phyloP scores from a whole-genome alignment of 2,113 vertebrate species.

The Rousettus leschenaultii region DNA sequence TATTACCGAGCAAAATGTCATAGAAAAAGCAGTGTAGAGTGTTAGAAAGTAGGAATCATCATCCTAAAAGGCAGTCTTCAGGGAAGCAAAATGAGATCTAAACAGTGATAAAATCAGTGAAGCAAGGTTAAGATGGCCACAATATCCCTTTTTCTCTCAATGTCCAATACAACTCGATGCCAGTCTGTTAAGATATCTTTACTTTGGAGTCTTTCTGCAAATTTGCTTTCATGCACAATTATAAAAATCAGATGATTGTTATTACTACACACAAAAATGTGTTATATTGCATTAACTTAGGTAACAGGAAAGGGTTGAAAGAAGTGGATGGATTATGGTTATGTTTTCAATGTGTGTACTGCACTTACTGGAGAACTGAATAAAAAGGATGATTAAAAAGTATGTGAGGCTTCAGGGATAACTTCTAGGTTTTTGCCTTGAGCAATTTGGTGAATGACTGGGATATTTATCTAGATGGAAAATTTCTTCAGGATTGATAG shows the following conservation, averaged over 20 bases:
- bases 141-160: neutral
- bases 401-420: neutral
- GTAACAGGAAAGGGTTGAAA: neutral
- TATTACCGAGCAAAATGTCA: neutral
- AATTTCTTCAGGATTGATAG: neutral
- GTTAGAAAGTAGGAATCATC: neutral
- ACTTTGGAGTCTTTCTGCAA: neutral
- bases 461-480: neutral
- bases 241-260: neutral
- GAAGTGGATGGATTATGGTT: neutral
- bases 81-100: neutral
- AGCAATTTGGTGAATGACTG: neutral
- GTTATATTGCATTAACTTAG: neutral
- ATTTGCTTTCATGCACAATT: neutral
- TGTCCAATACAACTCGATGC: neutral
- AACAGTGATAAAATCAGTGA: neutral
- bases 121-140: neutral
- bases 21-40: neutral
- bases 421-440: neutral
- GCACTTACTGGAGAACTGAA: neutral
- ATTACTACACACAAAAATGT: neutral
- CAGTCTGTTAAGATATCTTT: neutral
- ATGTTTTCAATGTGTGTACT: neutral
- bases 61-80: neutral
- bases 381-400: neutral